Evolutionary conservation across 1,140 invertebrate species (phyloP), one percentile per base, ranked within the genome.

Genomic region (Euschistus heros): DNA sequence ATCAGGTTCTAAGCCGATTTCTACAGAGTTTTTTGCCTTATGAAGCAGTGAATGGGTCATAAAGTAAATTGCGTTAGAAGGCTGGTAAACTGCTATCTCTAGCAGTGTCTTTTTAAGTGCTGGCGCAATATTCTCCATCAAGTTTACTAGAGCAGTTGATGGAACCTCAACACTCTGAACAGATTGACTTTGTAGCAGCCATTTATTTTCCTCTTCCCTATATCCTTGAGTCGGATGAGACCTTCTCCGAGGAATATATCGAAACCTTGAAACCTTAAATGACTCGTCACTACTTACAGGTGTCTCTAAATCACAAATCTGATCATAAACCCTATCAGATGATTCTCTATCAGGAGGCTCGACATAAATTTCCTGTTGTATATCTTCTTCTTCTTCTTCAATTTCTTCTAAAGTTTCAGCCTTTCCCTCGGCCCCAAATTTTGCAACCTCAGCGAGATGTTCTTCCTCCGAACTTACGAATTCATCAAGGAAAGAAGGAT

Each of bases 401-500:
- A 14, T 14, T 14, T 57, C 54, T 5, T 22, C 54, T 10, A 17
- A 15, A 14, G 20, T 22, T 57, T 57, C 54, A 24, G 20, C 22
- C 10, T 13, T 26, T 15, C 7, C 24, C 26, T 24, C 54, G 2
- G 7, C 24, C 24, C 26, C 13, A 2, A 3, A 0, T 26, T 24
- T 26, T 17, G 1, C 7, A 22, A 15, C 54, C 15, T 27, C 54
- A 17, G 24, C 4, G 14, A 4, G 2, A 10, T 10, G 33, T 1
- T 4, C 8, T 13, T 37, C 33, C 10, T 37, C 33, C 8, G 33
- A 37, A 26, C 54, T 57, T 0, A 24, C 2, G 15, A 57, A 57
- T 27, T 57, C 54, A 24, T 57, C 54, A 4, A 57, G 14, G 24
- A 57, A 57, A 8, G 54, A 26, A 24, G 54, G 54, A 57, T 57